Conservation (phyloP, 2,113 vertebrate genomes). For the Hoplias malabaricus region DNA sequence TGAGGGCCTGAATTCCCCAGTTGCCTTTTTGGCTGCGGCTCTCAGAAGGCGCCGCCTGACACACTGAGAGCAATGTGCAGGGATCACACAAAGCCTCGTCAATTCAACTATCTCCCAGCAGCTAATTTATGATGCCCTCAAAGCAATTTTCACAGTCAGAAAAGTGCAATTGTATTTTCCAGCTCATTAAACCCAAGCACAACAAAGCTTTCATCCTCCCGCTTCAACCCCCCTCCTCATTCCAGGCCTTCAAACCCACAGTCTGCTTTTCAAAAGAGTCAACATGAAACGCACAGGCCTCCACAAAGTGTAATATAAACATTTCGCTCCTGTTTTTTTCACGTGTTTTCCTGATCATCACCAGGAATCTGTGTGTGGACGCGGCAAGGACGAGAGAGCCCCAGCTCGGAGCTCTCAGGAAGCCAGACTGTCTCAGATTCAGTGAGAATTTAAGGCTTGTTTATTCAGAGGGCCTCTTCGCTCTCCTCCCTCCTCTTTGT, state of each 20-base stretch:
- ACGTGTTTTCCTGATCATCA: conserved; percentile 29
- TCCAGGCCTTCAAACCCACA: conserved; percentile 49
- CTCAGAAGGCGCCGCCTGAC: conserved; percentile 52
- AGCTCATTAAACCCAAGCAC: conserved; percentile 80
- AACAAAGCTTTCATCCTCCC: conserved; percentile 75
- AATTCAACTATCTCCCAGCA: conserved; percentile 75
- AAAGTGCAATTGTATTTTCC: conserved; percentile 84
- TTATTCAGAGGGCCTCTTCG: conserved; percentile 75
- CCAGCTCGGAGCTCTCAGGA: conserved; percentile 39
- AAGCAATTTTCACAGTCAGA: conserved; percentile 83
- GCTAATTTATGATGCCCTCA: conserved; percentile 82
- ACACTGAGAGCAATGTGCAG: conserved; percentile 64
- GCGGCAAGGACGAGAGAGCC: background rate
- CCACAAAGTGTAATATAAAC: conserved; percentile 56
- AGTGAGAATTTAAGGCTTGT: conserved; percentile 75
- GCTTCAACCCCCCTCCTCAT: conserved; percentile 53
- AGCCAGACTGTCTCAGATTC: conserved; percentile 39
- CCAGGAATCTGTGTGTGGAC: conserved; percentile 42
- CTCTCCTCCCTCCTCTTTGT: conserved; percentile 70
- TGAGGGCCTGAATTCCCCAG: conserved; percentile 47
- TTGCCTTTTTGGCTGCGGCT: conserved; percentile 46
- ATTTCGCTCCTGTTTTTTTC: conserved; percentile 39
- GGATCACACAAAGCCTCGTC: conserved; percentile 74
- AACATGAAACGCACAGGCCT: conserved; percentile 49
- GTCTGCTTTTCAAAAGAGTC: conserved; percentile 56